phyloP scores from a whole-genome alignment of 1,140 invertebrate species.

The Trypoxylus dichotomus region DNA sequence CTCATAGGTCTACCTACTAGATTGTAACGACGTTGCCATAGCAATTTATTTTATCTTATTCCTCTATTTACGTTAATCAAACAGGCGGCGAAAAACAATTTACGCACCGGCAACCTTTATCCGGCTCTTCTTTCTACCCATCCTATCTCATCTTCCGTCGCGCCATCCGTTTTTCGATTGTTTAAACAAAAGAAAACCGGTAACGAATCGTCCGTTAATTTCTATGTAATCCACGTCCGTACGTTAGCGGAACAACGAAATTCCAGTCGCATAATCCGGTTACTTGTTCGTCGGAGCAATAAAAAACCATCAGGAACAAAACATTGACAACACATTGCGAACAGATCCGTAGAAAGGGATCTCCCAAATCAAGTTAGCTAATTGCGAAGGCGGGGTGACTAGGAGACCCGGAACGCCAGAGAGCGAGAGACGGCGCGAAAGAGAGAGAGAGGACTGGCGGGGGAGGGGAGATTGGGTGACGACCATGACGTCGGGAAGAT shows the following conservation, averaged over 20 bases:
- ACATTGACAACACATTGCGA: conserved; percentile 54
- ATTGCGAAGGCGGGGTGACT: conserved; percentile 47
- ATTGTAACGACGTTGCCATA: too few relatives aligned
- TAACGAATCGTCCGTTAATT: conserved; percentile 1
- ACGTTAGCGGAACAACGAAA: conserved; percentile 19
- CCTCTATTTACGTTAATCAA: too few relatives aligned
- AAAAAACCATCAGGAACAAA: conserved; percentile 45
- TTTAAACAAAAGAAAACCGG: background rate
- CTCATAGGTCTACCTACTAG: too few relatives aligned
- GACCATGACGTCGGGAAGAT: background rate
- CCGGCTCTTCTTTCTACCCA: too few relatives aligned
- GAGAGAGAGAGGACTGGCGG: background rate
- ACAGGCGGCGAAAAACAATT: too few relatives aligned
- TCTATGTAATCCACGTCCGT: conserved; percentile 8
- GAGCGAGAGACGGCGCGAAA: background rate
- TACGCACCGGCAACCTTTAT: too few relatives aligned
- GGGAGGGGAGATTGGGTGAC: background rate
- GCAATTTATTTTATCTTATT: too few relatives aligned
- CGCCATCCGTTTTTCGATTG: background rate
- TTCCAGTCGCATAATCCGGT: conserved; percentile 17
- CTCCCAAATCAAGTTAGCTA: conserved; percentile 55
- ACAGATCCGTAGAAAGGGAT: conserved; percentile 53
- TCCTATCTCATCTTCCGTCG: background rate
- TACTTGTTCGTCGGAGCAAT: background rate
- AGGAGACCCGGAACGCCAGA: background rate